Percentiles rank a stretch among this genome's conserved stretches.
phyloP scores from a whole-genome alignment of 2,113 vertebrate genomes.

The Psophia crepitans region DNA sequence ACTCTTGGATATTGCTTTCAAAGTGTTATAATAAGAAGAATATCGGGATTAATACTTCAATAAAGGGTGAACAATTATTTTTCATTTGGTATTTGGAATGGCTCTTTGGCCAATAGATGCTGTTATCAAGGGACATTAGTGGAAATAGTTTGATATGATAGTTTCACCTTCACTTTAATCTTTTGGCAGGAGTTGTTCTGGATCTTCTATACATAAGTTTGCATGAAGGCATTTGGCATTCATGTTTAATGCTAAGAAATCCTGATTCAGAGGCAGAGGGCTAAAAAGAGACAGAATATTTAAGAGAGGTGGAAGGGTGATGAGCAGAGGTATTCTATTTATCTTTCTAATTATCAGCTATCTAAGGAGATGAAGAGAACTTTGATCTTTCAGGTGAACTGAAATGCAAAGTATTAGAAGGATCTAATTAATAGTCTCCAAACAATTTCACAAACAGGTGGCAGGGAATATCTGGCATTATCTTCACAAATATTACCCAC shows the following conservation, averaged over 20 bases:
- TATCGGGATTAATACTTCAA: constrained; percentile 53
- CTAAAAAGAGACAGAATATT: neutral
- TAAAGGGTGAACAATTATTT: constrained; percentile 8
- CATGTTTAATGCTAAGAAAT: neutral
- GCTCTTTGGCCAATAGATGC: neutral
- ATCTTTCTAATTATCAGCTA: neutral
- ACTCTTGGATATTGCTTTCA: constrained; percentile 33
- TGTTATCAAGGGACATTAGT: constrained; percentile 17
- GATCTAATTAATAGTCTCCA: neutral
- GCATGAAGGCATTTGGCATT: neutral
- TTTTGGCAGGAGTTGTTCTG: neutral
- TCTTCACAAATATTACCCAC: neutral
- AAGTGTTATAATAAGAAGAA: constrained; percentile 1
- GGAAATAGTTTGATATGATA: constrained; percentile 6
- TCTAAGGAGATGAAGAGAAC: neutral
- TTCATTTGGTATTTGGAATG: constrained; percentile 32
- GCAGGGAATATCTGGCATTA: neutral
- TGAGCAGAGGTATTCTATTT: neutral
- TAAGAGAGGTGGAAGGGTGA: neutral
- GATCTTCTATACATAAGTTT: neutral
- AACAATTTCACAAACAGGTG: neutral
- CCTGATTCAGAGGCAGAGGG: neutral
- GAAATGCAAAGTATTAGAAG: neutral
- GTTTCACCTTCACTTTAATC: constrained; percentile 28
- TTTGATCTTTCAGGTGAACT: neutral